Base-by-base conservation (phyloP, 2,888 invertebrate species). In the Pilophorus perplexus region DNA sequence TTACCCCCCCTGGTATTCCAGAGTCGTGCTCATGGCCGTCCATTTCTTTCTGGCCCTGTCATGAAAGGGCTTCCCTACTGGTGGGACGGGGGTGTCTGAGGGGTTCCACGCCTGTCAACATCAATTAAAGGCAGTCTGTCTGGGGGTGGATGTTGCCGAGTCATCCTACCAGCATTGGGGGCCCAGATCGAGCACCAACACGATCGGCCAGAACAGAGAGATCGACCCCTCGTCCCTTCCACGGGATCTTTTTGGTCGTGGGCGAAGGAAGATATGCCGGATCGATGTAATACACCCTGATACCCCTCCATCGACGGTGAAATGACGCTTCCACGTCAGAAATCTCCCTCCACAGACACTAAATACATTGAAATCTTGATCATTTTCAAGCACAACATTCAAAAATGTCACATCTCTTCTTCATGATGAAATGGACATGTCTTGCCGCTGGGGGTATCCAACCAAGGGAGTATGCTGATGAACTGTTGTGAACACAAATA, bases 71-170 rank as follows among this genome's bases (percentile, higher is more conserved):
- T 6, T 6, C 48, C 10, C 3, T 6, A 12, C 33, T 33, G 6
- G 6, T 8, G 33, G 33, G 54, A 54, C 40, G 38, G 40, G 38
- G 67, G n/a, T n/a, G n/a, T n/a, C n/a, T 54, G 67, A 50, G 46
- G 46, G 62, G 62, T 27, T 67, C 60, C 33, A 50, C 59, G 59
- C 60, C 70, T 70, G 70, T 70, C 70, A 70, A 70, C 70, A 70
- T 70, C 70, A 70, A 70, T 70, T 70, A 70, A 65, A 66, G 64
- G 52, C 44, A 50, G 57, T 68, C 57, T 66, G 57, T 66, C 65
- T 65, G 65, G 27, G 40, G 50, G 66, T 18, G 38, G 48, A 64
- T 64, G 38, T 50, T 64, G 64, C 64, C 64, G 28, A 64, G 40
- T 64, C 64, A 64, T 52, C 46, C 18, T 33, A 12, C 33, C 6